Base-by-base conservation (phyloP, 2,113 vertebrate species). In the Pangasianodon hypophthalmus region DNA sequence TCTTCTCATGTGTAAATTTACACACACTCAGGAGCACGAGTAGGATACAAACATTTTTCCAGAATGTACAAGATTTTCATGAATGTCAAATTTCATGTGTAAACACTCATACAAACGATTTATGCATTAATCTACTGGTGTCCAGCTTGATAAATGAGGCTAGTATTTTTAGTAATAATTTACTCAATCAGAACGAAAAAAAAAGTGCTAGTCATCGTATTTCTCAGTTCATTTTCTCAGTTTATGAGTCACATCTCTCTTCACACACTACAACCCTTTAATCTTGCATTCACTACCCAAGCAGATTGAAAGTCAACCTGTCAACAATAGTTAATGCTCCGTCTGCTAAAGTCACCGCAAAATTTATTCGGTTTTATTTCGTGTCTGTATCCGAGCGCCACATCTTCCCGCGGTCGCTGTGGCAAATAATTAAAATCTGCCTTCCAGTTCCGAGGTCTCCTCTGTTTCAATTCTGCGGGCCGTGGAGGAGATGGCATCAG, bases 351-450 rank as follows among this genome's bases (percentile, higher is more conserved):
- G 48, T 82, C 79, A 54, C 6, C 14, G 29, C 79, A 54, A 32
- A 82, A 82, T 82, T 19, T 54, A 82, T 82, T 82, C 18, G 26
- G 4, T 80, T 54, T 82, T 54, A 54, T 54, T 82, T 10, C 46
- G 29, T 37, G 50, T 37, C 79, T n/a, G 79, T 82, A 32, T 82
- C 79, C 79, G 50, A 82, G 79, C 50, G 77, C 46, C 77, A 10
- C 46, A 29, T 80, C 77, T 50, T 80, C 46, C 77, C 29, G 29
- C 79, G 6, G 79, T 81, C 46, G 48, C 79, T 32, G 79, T 82
- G 79, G 79, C 48, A 82, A 82, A 82, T 82, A 82, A 82, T 82
- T 82, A 82, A 82, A 82, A 62, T 67, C 84, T 67, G 84, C 58
- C 84, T 85, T 50, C 60, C 84, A 67, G 50, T 85, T 26, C 26